These are phyloP conservation scores for Apodemus speciosus DNA, from an alignment of 2,113 vertebrate genomes.

Conservation along the genomic window DNA sequence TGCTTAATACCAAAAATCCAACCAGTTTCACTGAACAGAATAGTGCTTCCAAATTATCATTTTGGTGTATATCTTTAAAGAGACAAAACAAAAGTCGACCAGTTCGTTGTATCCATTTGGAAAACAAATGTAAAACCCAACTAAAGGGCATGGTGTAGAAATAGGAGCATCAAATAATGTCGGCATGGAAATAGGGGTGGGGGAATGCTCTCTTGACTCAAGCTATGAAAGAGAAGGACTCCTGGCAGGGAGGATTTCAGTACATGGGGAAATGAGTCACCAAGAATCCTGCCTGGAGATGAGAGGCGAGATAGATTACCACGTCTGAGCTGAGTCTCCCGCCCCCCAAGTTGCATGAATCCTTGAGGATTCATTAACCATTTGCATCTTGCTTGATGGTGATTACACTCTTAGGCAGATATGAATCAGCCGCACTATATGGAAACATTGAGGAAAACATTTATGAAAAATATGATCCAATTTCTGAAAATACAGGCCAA, in stretches of 20 bases:
- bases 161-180: not conserved
- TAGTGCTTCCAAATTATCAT: not conserved
- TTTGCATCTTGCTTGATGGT: conserved; percentile 67
- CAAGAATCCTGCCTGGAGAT: conserved; percentile 49
- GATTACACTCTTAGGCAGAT: conserved; percentile 72
- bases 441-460: conserved; percentile 80
- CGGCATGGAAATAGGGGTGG: not conserved
- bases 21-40: conserved; percentile 3
- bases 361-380: conserved; percentile 76
- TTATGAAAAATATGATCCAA: conserved; percentile 80
- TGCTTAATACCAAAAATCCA: not conserved
- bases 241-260: not conserved
- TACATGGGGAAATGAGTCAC: conserved; percentile 25
- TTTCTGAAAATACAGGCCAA: conserved; percentile 85
- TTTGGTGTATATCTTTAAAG: not conserved
- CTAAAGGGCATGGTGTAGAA: not conserved
- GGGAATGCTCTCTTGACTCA: conserved; percentile 57
- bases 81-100: not conserved
- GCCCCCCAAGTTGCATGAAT: conserved; percentile 62
- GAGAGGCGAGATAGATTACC: conserved; percentile 47
- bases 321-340: conserved; percentile 44
- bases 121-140: conserved; percentile 38
- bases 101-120: not conserved
- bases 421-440: conserved; percentile 64
- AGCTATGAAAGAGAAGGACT: conserved; percentile 5